These are phyloP conservation scores for Apostichopus leukothele DNA, from an alignment of 53 echinoderm and acorn worm genomes.

Conservation along the genomic window DNA sequence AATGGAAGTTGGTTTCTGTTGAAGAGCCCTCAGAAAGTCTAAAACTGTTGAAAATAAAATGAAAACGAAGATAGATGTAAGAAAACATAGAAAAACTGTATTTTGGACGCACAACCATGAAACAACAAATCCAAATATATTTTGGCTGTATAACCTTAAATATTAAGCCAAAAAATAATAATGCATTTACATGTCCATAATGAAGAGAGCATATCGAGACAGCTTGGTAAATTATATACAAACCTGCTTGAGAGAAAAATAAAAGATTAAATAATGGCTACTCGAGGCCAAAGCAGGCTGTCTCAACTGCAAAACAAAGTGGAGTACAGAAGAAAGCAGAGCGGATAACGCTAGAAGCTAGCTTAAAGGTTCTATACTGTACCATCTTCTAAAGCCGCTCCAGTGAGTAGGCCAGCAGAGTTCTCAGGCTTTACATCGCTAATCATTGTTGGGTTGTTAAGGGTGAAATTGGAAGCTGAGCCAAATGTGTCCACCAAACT, in stretches of 20 bases:
- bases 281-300: not conserved
- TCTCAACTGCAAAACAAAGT: not conserved
- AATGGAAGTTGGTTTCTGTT: slow-evolving; percentile 26
- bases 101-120: too few relatives aligned
- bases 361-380: slow-evolving; percentile 46
- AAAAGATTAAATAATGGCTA: slow-evolving; percentile 6
- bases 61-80: too few relatives aligned
- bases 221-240: slow-evolving; percentile 5
- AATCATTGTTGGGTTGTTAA: slow-evolving; percentile 26
- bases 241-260: slow-evolving; percentile 35
- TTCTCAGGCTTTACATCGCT: slow-evolving; percentile 30
- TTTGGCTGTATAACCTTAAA: too few relatives aligned
- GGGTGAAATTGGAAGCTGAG: slow-evolving; percentile 25
- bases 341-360: slow-evolving; percentile 22
- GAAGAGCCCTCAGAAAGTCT: slow-evolving; percentile 13
- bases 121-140: too few relatives aligned
- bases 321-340: slow-evolving; percentile 21
- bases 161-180: too few relatives aligned
- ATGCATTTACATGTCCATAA: too few relatives aligned
- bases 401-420: slow-evolving; percentile 24
- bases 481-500: slow-evolving; percentile 4
- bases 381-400: slow-evolving; percentile 47
- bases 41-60: slow-evolving; percentile 17
- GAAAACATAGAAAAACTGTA: too few relatives aligned
- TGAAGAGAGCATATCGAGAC: too few relatives aligned